Evolutionary conservation across 1,140 invertebrate species (phyloP), one percentile per base, ranked within the genome.

Genomic region (Venturia canescens): DNA sequence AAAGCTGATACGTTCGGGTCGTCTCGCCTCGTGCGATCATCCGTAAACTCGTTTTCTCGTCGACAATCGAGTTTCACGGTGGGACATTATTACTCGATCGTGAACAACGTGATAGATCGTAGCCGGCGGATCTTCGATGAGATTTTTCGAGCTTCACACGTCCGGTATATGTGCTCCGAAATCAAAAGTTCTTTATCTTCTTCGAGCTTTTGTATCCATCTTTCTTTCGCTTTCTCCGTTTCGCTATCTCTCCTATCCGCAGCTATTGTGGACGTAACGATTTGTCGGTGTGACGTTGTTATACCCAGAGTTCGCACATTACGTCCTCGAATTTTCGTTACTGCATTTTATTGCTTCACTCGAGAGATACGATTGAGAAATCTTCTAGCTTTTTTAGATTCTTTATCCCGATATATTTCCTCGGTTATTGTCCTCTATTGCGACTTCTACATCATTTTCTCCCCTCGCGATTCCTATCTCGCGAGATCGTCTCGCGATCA

Each of bases 1-100:
- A 5, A 13, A 44, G 18, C 1, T 53, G n/a, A 63, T 63, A 63
- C 15, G 23, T 6, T 63, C 16, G 11, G 11, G 38, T 44, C 7
- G n/a, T n/a, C 38, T 11, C 13, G 38, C 7, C 9, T 63, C 60
- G 23, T 26, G 60, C 60, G 23, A 9, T 63, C 60, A 63, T 27
- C 60, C 60, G 23, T 63, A 26, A 63, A 63, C 60, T 63, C 60
- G 60, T 63, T 63, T 63, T 63, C 60, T 26, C 60, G 3, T 63
- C 60, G 60, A 63, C 60, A 26, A 63, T 63, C 60, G 60, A 63
- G 23, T 63, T 63, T 63, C 60, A 63, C 23, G 21, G 2, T 63
- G 3, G 60, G 11, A 63, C 60, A 63, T 63, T 63, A 63, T 26
- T 63, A 63, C 60, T 63, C 5, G 23, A 63, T 26, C 60, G 18